A percentile compares a stretch with the other conserved stretches of the same genome.
Conservation (phyloP, 2,797 vertebrate species). For the Margarornis squamiger region DNA sequence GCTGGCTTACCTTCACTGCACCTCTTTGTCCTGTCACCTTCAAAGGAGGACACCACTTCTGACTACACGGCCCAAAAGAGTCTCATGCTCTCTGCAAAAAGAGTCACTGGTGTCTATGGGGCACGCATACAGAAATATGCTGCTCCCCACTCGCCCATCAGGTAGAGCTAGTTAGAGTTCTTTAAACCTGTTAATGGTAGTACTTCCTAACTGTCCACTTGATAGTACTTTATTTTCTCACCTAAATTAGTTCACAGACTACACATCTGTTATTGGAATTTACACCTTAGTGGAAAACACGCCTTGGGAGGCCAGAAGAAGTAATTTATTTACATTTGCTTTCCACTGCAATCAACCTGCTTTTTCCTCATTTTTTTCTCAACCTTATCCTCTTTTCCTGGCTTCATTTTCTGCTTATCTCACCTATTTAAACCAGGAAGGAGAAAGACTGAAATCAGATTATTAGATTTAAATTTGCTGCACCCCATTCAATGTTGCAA, state of each 20-base stretch:
- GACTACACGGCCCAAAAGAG: not conserved
- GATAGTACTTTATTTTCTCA: not conserved
- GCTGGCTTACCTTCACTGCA: not conserved
- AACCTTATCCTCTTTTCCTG: not conserved
- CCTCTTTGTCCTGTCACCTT: not conserved
- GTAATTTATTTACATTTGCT: not conserved
- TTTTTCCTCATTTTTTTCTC: not conserved
- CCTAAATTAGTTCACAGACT: not conserved
- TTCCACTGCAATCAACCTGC: not conserved
- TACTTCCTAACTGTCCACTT: not conserved
- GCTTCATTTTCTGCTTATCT: not conserved
- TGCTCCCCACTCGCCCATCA: not conserved
- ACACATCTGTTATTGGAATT: not conserved
- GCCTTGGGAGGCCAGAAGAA: not conserved
- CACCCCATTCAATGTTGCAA: not conserved
- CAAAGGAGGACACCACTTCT: not conserved
- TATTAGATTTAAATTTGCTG: not conserved
- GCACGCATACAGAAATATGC: rapidly evolving
- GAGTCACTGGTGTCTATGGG: rapidly evolving
- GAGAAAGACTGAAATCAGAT: not conserved
- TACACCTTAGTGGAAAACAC: not conserved
- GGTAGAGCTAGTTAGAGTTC: not conserved
- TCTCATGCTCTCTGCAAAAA: not conserved
- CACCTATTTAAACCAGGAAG: not conserved
- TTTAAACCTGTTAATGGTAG: not conserved